phyloP scores from a whole-genome alignment of 2,797 vertebrate genomes.

The Nyctalus aviator region DNA sequence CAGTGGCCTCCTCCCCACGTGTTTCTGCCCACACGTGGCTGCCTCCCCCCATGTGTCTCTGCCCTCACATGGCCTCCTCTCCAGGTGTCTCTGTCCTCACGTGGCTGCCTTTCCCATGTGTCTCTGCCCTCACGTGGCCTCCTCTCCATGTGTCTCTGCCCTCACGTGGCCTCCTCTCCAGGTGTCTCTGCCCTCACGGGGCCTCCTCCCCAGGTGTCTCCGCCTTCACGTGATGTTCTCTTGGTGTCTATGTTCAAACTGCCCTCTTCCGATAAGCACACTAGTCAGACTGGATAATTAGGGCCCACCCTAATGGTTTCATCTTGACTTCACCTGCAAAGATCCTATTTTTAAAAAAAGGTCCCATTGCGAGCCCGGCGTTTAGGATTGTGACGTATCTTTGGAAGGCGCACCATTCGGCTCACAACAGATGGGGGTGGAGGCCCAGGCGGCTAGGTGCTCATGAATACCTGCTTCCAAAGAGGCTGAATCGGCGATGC shows the following conservation, averaged over 20 bases:
- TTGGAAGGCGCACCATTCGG: background rate
- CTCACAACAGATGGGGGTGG: background rate
- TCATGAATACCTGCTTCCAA: background rate
- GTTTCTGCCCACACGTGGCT: too few relatives aligned
- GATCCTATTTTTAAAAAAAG: background rate
- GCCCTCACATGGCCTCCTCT: too few relatives aligned
- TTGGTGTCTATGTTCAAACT: background rate
- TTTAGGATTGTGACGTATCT: background rate
- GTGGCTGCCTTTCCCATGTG: fast-evolving
- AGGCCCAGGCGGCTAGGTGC: background rate
- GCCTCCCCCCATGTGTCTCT: too few relatives aligned
- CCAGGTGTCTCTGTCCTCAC: too few relatives aligned
- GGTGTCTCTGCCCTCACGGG: background rate
- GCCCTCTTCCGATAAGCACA: background rate
- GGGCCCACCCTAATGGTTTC: background rate
- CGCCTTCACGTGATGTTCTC: background rate
- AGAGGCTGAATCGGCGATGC: background rate
- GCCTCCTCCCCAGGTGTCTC: background rate
- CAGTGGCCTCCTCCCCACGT: too few relatives aligned
- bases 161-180: fast-evolving
- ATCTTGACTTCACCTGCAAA: background rate
- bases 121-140: background rate
- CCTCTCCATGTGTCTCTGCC: background rate
- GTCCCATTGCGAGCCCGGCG: background rate
- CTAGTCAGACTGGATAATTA: background rate